A percentile compares a stretch with the other conserved stretches of the same genome.
Evolutionary conservation across 2,888 invertebrate species (phyloP).

Genomic region (Amiota communis): DNA sequence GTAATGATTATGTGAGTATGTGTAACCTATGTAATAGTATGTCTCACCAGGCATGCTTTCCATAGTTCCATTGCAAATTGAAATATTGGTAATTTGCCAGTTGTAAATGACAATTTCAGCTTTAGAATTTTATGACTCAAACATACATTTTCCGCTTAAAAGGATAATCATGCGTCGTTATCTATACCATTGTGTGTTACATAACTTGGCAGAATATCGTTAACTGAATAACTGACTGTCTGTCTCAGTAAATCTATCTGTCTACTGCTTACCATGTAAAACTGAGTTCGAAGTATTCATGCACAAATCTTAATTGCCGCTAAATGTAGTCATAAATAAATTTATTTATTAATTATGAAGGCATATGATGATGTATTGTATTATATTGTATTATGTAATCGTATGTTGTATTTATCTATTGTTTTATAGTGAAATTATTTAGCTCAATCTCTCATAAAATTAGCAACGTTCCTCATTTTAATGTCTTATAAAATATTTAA

Average conservation of each 20-base stretch:
- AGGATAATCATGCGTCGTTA: not conserved
- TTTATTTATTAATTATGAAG: constrained; percentile 62
- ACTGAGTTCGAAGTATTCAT: not conserved
- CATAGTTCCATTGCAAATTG: not conserved
- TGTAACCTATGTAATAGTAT: no score
- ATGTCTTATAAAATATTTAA: constrained; percentile 45
- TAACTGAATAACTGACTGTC: not conserved
- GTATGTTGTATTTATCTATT: no score
- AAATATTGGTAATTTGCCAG: constrained; percentile 2
- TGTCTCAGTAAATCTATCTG: not conserved
- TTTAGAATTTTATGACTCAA: constrained; percentile 11
- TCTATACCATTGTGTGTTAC: not conserved
- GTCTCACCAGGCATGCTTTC: no score
- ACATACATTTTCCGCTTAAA: constrained; percentile 5
- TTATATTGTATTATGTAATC: no score
- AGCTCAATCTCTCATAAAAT: constrained; percentile 46
- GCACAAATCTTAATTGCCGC: constrained; percentile 22
- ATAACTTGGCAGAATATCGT: constrained; percentile 1
- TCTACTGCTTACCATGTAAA: not conserved
- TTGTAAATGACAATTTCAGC: not conserved
- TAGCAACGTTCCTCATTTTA: constrained; percentile 64
- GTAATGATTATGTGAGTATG: not conserved
- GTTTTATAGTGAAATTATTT: no score
- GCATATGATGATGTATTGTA: constrained; percentile 9
- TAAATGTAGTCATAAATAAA: constrained; percentile 57